Conservation (phyloP, 2,888 invertebrate species). For the Rhagium mordax region DNA sequence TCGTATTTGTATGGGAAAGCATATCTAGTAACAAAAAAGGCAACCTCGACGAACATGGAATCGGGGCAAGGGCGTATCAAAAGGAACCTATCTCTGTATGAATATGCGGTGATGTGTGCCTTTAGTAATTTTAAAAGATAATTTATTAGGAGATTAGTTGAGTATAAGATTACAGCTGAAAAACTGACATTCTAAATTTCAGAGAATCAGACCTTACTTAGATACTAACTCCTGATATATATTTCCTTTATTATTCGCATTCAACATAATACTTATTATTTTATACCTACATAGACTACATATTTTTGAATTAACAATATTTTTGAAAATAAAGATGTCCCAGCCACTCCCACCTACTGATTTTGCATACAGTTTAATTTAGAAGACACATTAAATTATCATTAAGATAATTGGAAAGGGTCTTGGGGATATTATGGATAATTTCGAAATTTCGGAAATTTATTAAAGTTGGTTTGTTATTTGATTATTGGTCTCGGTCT, state of each 20-base stretch:
- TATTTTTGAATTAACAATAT: too few species aligned
- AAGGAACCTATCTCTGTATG: constrained; percentile 1
- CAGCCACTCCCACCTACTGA: too few species aligned
- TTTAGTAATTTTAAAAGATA: constrained; percentile 13
- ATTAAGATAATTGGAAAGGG: too few species aligned
- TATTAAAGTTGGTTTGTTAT: too few species aligned
- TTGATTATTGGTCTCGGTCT: too few species aligned
- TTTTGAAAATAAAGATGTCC: too few species aligned
- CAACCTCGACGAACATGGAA: background rate
- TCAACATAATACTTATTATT: too few species aligned
- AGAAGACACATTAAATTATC: too few species aligned
- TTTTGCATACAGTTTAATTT: too few species aligned
- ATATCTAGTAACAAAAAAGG: background rate
- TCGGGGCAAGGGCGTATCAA: background rate
- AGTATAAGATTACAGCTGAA: background rate
- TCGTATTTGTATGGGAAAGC: background rate
- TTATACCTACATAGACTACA: too few species aligned
- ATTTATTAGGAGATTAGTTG: constrained; percentile 5
- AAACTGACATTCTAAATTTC: background rate
- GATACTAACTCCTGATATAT: background rate
- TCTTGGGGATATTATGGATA: too few species aligned
- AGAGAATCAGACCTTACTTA: background rate
- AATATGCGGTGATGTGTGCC: background rate
- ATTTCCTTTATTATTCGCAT: background rate
- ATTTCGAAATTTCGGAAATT: too few species aligned